Evolutionary conservation across 2,113 vertebrate species (phyloP).

Genomic region (Ploceus nigricollis): DNA sequence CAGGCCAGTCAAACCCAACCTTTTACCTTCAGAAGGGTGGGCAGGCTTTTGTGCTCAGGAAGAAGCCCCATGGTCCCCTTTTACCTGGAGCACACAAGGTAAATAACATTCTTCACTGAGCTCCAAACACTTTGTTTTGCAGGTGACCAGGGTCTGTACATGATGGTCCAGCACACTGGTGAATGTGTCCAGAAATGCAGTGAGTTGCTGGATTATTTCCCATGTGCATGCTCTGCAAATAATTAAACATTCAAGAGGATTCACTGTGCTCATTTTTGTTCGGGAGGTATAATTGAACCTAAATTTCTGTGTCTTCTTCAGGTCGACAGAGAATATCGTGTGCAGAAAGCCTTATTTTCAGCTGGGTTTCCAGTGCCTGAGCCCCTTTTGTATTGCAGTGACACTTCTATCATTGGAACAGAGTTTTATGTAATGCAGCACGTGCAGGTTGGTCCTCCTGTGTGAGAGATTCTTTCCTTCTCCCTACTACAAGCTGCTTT

Average conservation of each 20-base stretch:
- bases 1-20: slow-evolving; percentile 92
- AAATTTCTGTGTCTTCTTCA: slow-evolving; percentile 42
- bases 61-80: slow-evolving; percentile 87
- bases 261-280: neutral
- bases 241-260: neutral
- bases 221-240: neutral
- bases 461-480: neutral
- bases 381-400: slow-evolving; percentile 83
- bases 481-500: neutral
- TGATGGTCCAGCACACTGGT: rapidly evolving
- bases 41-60: slow-evolving; percentile 84
- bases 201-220: neutral
- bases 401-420: slow-evolving; percentile 84
- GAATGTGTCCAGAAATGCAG: neutral
- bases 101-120: neutral
- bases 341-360: slow-evolving; percentile 85
- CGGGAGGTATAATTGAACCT: neutral
- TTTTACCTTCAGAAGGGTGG: slow-evolving; percentile 83
- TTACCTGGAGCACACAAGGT: slow-evolving; percentile 88
- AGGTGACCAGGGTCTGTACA: rapidly evolving
- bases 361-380: slow-evolving; percentile 88
- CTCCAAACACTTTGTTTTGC: neutral
- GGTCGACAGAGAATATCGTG: slow-evolving; percentile 88
- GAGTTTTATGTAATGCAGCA: slow-evolving; percentile 95
- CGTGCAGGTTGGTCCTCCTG: slow-evolving; percentile 74